Evolutionary conservation across 1,140 invertebrate species (phyloP), one percentile per base, ranked within the genome.

Genomic region (Bombyx mori): DNA sequence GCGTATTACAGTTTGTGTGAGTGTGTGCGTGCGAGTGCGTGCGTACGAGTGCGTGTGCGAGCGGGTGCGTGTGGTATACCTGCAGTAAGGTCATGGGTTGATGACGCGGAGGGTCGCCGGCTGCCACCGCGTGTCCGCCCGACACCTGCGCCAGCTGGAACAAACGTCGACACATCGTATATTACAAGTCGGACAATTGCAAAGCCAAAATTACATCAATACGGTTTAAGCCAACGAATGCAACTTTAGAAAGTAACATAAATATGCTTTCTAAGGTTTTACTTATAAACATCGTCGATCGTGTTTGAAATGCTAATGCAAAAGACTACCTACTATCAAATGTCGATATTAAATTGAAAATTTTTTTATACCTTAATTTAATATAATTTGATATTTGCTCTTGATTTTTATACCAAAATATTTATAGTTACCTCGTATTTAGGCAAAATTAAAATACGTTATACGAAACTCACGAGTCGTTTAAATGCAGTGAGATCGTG

Each of bases 71-170:
- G 59, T 88, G 88, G 57, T 49, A 56, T 59, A 18, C 4, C 44
- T 59, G 65, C 9, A 54, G 65, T 43, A 52, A 51, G 10, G 65
- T 61, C 43, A 58, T 62, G 4, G 60, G 54, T 6, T 61, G 52
- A 7, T 45, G 63, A 46, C 58, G 63, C 26, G 61, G 54, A 18
- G 89, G 88, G 56, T 91, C 91, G 63, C 91, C 90, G 8, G 88
- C 85, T 49, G 90, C 89, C 58, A 91, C 89, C 61, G 89, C 91
- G 75, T 91, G 91, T 53, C 92, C 91, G 67, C 91, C 91, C 61
- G 88, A 91, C 45, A 92, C 90, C 88, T 92, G 91, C 74, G 91
- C 91, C 80, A 93, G 79, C 91, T 92, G 65, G 4, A 54, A 54
- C 43, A 44, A 54, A 51, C 8, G 3, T 12, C 49, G 45, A 47